phyloP scores from a whole-genome alignment of 2,888 invertebrate species.

The Sesia apiformis region DNA sequence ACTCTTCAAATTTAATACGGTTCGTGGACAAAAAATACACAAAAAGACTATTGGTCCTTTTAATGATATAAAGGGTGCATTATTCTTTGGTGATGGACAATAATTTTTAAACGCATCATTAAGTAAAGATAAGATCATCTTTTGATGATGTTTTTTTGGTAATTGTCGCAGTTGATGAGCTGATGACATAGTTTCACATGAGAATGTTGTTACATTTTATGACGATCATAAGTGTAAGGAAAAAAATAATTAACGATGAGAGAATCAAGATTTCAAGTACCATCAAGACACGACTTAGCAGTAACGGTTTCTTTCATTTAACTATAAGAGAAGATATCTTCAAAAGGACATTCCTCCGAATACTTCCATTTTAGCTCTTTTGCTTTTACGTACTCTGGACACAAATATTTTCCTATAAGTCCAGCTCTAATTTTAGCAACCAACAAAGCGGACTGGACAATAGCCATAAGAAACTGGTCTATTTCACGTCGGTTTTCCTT shows the following conservation, averaged over 20 bases:
- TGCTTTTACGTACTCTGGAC: too few species aligned
- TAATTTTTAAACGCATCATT: slow-evolving; percentile 59
- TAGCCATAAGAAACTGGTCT: slow-evolving; percentile 38
- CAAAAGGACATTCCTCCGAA: too few species aligned
- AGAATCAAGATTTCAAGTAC: too few species aligned
- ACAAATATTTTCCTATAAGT: too few species aligned
- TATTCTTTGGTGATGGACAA: slow-evolving; percentile 34
- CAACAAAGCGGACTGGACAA: slow-evolving; percentile 44
- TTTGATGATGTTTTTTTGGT: slow-evolving; percentile 24
- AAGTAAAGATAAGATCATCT: slow-evolving; percentile 49
- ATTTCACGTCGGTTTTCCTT: slow-evolving; percentile 37
- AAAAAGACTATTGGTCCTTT: slow-evolving; percentile 33
- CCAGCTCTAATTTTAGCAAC: too few species aligned
- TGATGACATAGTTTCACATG: slow-evolving; percentile 11
- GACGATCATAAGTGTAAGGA: too few species aligned
- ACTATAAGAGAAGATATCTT: too few species aligned
- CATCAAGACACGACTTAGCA: too few species aligned
- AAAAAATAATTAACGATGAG: too few species aligned
- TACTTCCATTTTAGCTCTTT: too few species aligned
- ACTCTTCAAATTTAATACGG: slow-evolving; percentile 24
- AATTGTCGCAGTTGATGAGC: slow-evolving; percentile 1
- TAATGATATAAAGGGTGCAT: slow-evolving; percentile 21
- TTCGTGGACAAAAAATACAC: slow-evolving; percentile 25
- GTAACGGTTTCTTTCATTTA: too few species aligned
- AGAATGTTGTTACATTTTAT: slow-evolving; percentile 5